phyloP scores from a whole-genome alignment of 2,797 vertebrate species.

The Myoxocephalus aenaeus region DNA sequence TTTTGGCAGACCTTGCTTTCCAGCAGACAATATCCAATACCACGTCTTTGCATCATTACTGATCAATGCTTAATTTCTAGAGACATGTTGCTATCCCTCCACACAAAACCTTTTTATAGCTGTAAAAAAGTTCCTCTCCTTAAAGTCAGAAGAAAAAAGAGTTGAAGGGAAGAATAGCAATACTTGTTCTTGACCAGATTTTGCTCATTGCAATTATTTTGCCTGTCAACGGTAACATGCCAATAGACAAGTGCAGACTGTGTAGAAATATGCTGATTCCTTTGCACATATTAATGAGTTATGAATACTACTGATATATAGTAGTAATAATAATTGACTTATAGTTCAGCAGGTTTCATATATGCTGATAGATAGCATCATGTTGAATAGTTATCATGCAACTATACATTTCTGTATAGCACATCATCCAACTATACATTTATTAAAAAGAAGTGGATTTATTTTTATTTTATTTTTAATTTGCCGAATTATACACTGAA shows the following conservation, averaged over 20 bases:
- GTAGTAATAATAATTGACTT: neutral
- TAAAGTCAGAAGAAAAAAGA: neutral
- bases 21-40: neutral
- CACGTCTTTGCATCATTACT: neutral
- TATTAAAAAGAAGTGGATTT: neutral
- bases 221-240: neutral
- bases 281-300: slow-evolving; percentile 21
- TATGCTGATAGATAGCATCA: neutral
- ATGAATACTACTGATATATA: neutral
- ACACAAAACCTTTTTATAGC: neutral
- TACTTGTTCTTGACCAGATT: slow-evolving; percentile 18
- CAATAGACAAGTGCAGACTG: neutral
- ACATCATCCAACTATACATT: neutral
- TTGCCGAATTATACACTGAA: slow-evolving; percentile 27
- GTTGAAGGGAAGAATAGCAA: neutral
- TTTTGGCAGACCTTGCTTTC: neutral
- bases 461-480: neutral
- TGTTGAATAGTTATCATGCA: neutral
- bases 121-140: neutral
- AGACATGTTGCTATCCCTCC: neutral
- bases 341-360: neutral
- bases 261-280: neutral
- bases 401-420: neutral
- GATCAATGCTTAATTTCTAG: neutral
- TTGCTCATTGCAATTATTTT: slow-evolving; percentile 2